These are phyloP conservation scores for Branchellion lobata DNA, from an alignment of 2,888 invertebrate species.

Conservation along the genomic window DNA sequence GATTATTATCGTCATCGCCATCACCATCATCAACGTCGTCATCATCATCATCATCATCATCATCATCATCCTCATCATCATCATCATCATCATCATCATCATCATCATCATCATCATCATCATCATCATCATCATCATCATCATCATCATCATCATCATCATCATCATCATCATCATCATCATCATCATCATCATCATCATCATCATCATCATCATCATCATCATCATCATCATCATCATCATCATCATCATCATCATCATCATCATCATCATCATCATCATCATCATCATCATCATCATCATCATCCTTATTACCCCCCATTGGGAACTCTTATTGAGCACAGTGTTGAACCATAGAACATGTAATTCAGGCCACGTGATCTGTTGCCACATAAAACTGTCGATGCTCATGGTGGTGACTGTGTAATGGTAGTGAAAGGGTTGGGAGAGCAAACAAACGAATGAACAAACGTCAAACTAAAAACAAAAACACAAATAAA, in stretches of 20 bases:
- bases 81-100: neutral
- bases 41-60: neutral
- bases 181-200: neutral
- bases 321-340: slow-evolving; percentile 88
- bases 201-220: neutral
- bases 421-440: slow-evolving; percentile 1
- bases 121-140: neutral
- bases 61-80: neutral
- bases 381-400: slow-evolving; percentile 86
- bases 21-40: neutral
- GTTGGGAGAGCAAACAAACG: neutral
- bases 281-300: neutral
- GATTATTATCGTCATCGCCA: neutral
- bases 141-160: neutral
- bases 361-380: slow-evolving; percentile 93
- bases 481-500: no score
- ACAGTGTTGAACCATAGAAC: slow-evolving; percentile 93
- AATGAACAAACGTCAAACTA: no score
- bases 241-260: neutral
- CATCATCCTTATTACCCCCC: slow-evolving; percentile 75
- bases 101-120: neutral
- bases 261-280: slow-evolving; percentile 13
- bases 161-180: neutral
- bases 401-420: slow-evolving; percentile 69
- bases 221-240: neutral